Percentiles rank a stretch among this genome's conserved stretches.
phyloP scores from a whole-genome alignment of 1,140 invertebrate species.

The Nymphalis io region DNA sequence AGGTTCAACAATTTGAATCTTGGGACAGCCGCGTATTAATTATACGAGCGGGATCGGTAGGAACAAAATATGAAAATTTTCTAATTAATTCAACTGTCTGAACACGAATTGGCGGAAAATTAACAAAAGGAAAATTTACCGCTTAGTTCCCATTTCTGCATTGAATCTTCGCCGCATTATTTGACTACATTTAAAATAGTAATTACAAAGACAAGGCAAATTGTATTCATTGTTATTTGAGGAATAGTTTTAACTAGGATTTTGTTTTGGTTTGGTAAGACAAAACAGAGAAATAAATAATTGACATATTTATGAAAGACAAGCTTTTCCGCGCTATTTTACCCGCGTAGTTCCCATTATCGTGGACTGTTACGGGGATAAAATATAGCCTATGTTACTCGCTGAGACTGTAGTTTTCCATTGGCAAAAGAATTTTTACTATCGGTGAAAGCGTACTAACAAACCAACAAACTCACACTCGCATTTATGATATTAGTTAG shows the following conservation, averaged over 20 bases:
- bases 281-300: too few species aligned
- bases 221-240: not conserved
- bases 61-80: slow-evolving; percentile 29
- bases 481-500: too few species aligned
- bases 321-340: too few species aligned
- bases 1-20: slow-evolving; percentile 24
- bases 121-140: slow-evolving; percentile 13
- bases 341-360: too few species aligned
- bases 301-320: too few species aligned
- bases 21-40: slow-evolving; percentile 30
- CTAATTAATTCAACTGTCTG: slow-evolving; percentile 19
- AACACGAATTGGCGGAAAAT: slow-evolving; percentile 22
- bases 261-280: not conserved
- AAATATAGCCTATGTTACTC: too few species aligned
- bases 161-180: slow-evolving; percentile 3
- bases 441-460: too few species aligned
- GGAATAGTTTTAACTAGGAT: not conserved
- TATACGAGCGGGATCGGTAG: slow-evolving; percentile 14
- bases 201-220: not conserved
- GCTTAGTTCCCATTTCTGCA: slow-evolving; percentile 4
- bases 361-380: too few species aligned
- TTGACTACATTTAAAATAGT: slow-evolving; percentile 2
- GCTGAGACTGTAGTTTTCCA: too few species aligned
- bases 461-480: too few species aligned
- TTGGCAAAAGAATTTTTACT: too few species aligned